These are phyloP conservation scores for Cryptotermes secundus DNA, from an alignment of 1,140 invertebrate genomes.

Conservation along the genomic window DNA sequence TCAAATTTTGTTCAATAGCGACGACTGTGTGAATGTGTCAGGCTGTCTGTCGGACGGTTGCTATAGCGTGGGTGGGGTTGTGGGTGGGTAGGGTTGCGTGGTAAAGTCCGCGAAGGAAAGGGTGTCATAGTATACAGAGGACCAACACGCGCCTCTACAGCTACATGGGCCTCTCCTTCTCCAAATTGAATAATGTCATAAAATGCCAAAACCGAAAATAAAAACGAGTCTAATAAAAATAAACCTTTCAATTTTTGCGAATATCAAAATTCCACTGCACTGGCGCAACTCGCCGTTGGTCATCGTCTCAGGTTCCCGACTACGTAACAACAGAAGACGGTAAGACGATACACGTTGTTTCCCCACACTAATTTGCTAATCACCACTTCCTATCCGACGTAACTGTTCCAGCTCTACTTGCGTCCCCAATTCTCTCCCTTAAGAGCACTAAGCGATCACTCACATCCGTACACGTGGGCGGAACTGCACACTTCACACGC, in stretches of 20 bases:
- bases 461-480: too few species aligned
- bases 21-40: conserved; percentile 25
- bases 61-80: not conserved
- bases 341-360: not conserved
- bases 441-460: too few species aligned
- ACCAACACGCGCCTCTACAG: not conserved
- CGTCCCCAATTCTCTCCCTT: too few species aligned
- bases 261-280: not conserved
- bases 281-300: not conserved
- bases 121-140: conserved; percentile 1
- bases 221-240: not conserved
- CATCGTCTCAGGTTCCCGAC: not conserved
- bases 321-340: not conserved
- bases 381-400: too few species aligned
- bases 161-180: not conserved
- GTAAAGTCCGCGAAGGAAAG: not conserved
- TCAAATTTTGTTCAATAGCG: conserved; percentile 37
- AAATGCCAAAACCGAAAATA: conserved; percentile 9
- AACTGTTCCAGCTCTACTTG: too few species aligned
- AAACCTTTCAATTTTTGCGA: not conserved
- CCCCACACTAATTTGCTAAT: too few species aligned
- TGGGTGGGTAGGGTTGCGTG: too few species aligned
- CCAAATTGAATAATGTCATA: conserved; percentile 2
- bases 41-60: conserved; percentile 24
- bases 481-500: too few species aligned